Evolutionary conservation across 2,888 invertebrate species (phyloP), one percentile per base, ranked within the genome.

Genomic region (Cabera pusaria): DNA sequence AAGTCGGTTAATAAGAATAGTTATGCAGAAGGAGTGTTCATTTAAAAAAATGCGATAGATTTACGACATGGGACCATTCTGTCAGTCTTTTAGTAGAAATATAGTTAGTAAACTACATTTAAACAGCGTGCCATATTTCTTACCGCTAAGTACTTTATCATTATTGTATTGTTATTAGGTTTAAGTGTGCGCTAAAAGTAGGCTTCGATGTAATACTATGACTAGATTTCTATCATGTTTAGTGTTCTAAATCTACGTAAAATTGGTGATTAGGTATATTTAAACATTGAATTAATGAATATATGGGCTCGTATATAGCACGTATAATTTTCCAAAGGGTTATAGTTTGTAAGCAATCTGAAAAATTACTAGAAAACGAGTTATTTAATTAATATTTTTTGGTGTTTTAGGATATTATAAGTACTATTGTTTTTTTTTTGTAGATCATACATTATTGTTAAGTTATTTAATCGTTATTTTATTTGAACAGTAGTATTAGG

Each of bases 111-210:
- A n/a, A n/a, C n/a, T 19, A 27, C 19, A 8, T 10, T 17, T 6
- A 1, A 2, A 24, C 2, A 10, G 14, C 17, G 21, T 21, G 26
- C 25, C 12, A 25, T 21, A 8, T 24, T 22, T 8, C 6, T 12
- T 5, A 7, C 3, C 17, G 16, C 14, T 4, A 3, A 14, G 14
- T 14, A 3, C 4, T 14, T 14, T 3, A 4, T 14, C 4, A 14
- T 17, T 18, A 26, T 16, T 26, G 14, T 14, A 10, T 45, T 46
- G 43, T 50, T 51, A n/a, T n/a, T n/a, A 52, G 57, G 40, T 45
- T 54, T 56, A 67, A 3, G 41, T 71, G 72, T 74, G 72, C 71
- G 64, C 66, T 70, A 70, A 57, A 53, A 57, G 6, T 60, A 52
- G 34, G 40, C 40, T 11, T 37, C 53, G 59, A 28, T n/a, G n/a